These are phyloP conservation scores for Teleiodes luculella DNA, from an alignment of 2,888 invertebrate genomes.

Conservation along the genomic window DNA sequence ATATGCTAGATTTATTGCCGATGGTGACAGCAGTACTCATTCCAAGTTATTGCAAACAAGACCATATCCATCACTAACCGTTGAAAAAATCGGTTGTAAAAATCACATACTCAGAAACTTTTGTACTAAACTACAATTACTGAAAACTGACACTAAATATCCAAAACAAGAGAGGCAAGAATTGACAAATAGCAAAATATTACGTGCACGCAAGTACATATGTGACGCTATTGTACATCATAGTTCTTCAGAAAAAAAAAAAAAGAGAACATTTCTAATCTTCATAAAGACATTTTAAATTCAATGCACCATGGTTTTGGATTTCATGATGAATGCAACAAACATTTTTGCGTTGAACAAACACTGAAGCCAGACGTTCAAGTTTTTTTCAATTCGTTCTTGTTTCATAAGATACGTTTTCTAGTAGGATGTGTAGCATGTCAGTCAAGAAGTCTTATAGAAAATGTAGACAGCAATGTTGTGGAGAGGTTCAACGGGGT, in stretches of 20 bases:
- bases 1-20: conserved; percentile 11
- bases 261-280: not conserved
- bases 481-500: conserved; percentile 18
- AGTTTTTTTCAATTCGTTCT: too few relatives aligned
- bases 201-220: not conserved
- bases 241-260: not conserved
- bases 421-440: too few relatives aligned
- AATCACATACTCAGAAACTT: conserved; percentile 16
- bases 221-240: not conserved
- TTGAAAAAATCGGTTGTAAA: conserved; percentile 25
- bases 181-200: not conserved
- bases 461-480: conserved; percentile 18
- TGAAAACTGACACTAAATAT: conserved; percentile 1
- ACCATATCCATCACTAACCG: conserved; percentile 8
- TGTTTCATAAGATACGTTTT: too few relatives aligned
- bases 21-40: conserved; percentile 15
- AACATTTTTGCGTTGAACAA: not conserved
- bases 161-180: not conserved
- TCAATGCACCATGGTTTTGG: conserved; percentile 1
- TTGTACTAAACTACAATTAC: conserved; percentile 6
- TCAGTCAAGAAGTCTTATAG: conserved; percentile 20
- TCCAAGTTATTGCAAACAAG: conserved; percentile 13
- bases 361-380: not conserved
- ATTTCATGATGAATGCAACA: not conserved
- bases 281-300: conserved; percentile 2